Evolutionary conservation across 2,888 invertebrate genomes (phyloP), one percentile per base, ranked within the genome.

Genomic region (Pogonocherus hispidulus): DNA sequence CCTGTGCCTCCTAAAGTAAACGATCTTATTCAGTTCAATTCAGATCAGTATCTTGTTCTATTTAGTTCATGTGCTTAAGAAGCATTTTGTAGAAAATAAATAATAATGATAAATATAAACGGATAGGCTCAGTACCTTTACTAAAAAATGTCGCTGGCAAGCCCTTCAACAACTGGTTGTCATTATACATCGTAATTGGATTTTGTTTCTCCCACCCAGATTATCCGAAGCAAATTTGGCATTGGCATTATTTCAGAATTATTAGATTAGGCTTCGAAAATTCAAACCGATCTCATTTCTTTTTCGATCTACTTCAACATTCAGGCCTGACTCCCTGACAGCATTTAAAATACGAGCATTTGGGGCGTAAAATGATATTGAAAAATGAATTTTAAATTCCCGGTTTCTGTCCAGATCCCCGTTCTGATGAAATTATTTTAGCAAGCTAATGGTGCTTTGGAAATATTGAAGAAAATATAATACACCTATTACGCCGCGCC

Each of bases 261-360:
- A 41, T 70, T 65, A 70, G 57, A 71, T 74, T 74, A 74, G 56
- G 57, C 68, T 69, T 67, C 64, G 66, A 51, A 66, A 60, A 65
- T 66, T 74, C 68, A 71, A 74, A 74, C 69, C n/a, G 69, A 62
- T 62, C 62, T 69, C 70, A 65, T 70, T 74, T 69, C 71, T 70
- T 67, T 71, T 67, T 65, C 64, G 63, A 62, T 62, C 68, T 51
- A 51, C 56, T 70, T 69, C 69, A 56, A 67, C 68, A 67, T 73
- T 66, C 69, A 73, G 69, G 69, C 69, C 69, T 71, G 71, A 74
- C 71, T 73, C 22, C 44, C 19, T 49, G 35, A n/a, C 14, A 37
- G 27, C 22, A 51, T 51, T 62, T 51, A 62, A 44, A 62, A 51
- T 27, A 49, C 49, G 23, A 51, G 37, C 35, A 55, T 18, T 52